Conservation (phyloP, 2,113 vertebrate species). For the Oryzias melastigma region DNA sequence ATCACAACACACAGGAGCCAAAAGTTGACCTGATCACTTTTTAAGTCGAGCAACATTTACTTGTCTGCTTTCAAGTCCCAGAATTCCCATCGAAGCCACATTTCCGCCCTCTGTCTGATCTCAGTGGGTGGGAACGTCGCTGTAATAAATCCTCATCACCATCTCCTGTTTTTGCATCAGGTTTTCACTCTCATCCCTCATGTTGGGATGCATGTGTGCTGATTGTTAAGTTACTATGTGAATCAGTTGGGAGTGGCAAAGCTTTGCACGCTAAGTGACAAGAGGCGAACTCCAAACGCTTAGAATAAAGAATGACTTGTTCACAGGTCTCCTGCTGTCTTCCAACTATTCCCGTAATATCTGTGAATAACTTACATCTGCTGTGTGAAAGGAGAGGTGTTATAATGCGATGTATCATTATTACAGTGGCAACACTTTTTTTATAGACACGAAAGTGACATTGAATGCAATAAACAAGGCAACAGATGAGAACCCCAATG, state of each 20-base stretch:
- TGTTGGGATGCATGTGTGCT: constrained; percentile 11
- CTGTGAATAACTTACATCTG: constrained; percentile 37
- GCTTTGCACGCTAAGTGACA: constrained; percentile 10
- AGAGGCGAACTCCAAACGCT: constrained; percentile 14
- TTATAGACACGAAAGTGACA: not conserved
- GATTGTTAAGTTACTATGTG: constrained; percentile 34
- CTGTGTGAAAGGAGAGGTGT: constrained; percentile 27
- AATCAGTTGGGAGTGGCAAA: constrained; percentile 5
- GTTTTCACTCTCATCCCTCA: constrained; percentile 31
- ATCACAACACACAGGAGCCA: constrained; percentile 16
- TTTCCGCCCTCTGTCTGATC: constrained; percentile 39
- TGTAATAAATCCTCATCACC: constrained; percentile 22
- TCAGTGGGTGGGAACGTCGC: constrained; percentile 26
- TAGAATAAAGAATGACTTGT: constrained; percentile 10
- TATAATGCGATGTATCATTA: constrained; percentile 11
- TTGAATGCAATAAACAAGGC: constrained; percentile 10
- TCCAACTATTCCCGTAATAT: constrained; percentile 22
- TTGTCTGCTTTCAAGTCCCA: constrained; percentile 24
- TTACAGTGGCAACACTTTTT: not conserved
- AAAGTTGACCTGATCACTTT: not conserved
- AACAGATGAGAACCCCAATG: not conserved
- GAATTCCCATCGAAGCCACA: constrained; percentile 31
- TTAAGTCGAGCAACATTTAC: constrained; percentile 31
- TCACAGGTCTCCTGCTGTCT: constrained; percentile 23
- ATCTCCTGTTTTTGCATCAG: constrained; percentile 18